Base-by-base conservation (phyloP, 2,888 invertebrate species). In the Syrista parreyssii region DNA sequence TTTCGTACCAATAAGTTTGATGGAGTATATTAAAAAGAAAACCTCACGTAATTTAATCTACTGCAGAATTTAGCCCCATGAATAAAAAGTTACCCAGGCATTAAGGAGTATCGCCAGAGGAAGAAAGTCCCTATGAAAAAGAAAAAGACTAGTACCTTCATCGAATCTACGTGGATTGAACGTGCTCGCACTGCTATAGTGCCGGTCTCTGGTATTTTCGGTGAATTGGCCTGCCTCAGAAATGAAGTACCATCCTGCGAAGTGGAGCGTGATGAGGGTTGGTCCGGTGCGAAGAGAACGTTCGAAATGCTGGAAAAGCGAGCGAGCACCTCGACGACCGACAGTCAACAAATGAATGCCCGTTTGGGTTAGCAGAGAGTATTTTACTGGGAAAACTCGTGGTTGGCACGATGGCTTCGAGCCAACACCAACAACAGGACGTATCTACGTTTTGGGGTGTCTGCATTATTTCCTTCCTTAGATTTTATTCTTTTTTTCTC, bases 181-280 rank as follows among this genome's bases (percentile, higher is more conserved):
- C 55, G 55, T 55, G 55, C 55, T 55, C 55, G 55, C 55, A 55
- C 23, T 55, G 55, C 55, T 23, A 23, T 55, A 55, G 55, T 2
- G 2, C 55, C 9, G 9, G 55, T 55, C 23, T 74, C 71, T 75
- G 55, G 69, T 82, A 84, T 86, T 88, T 86, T 86, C 88, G 85
- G 83, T 86, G 88, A 89, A 89, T 89, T 89, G 87, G 84, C 87
- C 87, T 85, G 81, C 82, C 84, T 89, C 89, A 89, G 89, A 89
- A 89, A 89, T 89, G 76, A 82, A 82, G 78, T 78, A 80, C 71
- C 78, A 76, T 72, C n/a, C 68, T 74, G 71, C 34, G 73, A 73
- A 36, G 68, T 68, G n/a, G 81, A 76, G 73, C 75, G 71, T 23
- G 79, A 73, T 78, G 68, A 68, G 33, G 73, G 74, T 71, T 12